Percentiles rank a stretch among this genome's conserved stretches.
Conservation (phyloP, 2,888 invertebrate genomes). For the Xylophagus ater region DNA sequence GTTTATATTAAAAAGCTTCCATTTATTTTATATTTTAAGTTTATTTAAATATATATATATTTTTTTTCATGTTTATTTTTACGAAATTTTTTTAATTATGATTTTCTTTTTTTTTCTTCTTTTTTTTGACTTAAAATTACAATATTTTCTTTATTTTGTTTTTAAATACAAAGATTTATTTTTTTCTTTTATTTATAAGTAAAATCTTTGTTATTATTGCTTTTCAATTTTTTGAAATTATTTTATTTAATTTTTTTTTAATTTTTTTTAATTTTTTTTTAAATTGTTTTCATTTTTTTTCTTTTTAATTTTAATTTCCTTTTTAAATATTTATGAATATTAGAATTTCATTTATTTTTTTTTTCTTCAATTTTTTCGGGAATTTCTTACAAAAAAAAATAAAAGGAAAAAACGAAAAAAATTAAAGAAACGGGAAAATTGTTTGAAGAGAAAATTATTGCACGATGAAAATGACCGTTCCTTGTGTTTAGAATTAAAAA, state of each 20-base stretch:
- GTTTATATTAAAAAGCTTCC: constrained; percentile 10
- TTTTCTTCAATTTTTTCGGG: too few species aligned
- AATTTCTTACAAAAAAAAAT: too few species aligned
- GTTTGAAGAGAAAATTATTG: too few species aligned
- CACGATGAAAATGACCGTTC: too few species aligned
- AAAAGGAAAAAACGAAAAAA: too few species aligned
- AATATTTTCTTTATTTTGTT: constrained; percentile 8
- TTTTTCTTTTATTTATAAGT: constrained; percentile 8
- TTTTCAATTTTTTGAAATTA: too few species aligned
- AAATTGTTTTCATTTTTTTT: constrained; percentile 10
- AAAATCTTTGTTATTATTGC: constrained; percentile 18
- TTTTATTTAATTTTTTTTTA: constrained; percentile 14
- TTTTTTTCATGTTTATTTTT: constrained; percentile 9
- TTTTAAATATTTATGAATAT: too few species aligned
- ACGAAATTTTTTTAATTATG: constrained; percentile 9
- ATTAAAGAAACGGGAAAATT: too few species aligned
- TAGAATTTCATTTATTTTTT: too few species aligned
- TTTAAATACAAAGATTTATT: background rate
- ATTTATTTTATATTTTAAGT: constrained; percentile 7
- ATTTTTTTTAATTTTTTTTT: constrained; percentile 10
- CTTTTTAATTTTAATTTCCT: constrained; percentile 30
- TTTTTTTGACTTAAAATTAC: constrained; percentile 47
- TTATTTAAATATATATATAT: constrained; percentile 1
- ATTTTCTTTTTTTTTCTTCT: constrained; percentile 43
- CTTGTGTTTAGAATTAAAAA: too few species aligned